Conservation (phyloP, 2,113 vertebrate species). For the Chascanopsetta lugubris region DNA sequence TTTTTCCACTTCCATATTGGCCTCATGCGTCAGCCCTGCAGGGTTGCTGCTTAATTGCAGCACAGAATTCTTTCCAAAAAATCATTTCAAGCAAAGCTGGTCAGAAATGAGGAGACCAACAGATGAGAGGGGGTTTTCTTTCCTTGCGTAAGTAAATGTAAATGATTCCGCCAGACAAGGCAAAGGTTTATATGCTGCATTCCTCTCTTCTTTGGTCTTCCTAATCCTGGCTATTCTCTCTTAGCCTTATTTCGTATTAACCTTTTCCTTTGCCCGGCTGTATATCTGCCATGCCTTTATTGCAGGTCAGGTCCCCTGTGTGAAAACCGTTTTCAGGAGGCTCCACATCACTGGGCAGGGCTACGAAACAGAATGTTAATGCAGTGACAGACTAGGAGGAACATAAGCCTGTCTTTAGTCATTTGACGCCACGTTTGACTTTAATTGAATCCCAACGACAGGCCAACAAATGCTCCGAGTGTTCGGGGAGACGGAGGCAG, state of each 20-base stretch:
- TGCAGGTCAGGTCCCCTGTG: conserved; percentile 5
- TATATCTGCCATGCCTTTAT: conserved; percentile 7
- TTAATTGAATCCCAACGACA: conserved; percentile 56
- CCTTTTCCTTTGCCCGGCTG: conserved; percentile 8
- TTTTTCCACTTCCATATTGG: too few relatives aligned
- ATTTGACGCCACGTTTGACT: conserved; percentile 35
- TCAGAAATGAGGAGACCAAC: too few relatives aligned
- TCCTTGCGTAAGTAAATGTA: too few relatives aligned
- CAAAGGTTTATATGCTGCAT: too few relatives aligned
- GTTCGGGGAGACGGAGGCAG: conserved; percentile 44
- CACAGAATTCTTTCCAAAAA: too few relatives aligned
- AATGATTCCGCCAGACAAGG: too few relatives aligned
- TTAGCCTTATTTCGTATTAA: conserved; percentile 1
- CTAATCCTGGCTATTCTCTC: neutral
- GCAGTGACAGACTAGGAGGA: conserved; percentile 5
- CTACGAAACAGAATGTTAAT: conserved; percentile 15
- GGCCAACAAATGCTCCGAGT: conserved; percentile 36
- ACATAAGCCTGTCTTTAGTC: conserved; percentile 28
- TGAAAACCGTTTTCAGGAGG: conserved; percentile 2
- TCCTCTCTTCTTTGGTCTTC: too few relatives aligned
- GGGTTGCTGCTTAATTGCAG: too few relatives aligned
- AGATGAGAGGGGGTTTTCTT: too few relatives aligned
- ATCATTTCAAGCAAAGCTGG: too few relatives aligned
- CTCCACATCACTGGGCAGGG: neutral
- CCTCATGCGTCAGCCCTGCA: too few relatives aligned